Percentiles rank a stretch among this genome's conserved stretches.
Conservation (phyloP, 2,113 vertebrate genomes). For the Tiliqua scincoides region DNA sequence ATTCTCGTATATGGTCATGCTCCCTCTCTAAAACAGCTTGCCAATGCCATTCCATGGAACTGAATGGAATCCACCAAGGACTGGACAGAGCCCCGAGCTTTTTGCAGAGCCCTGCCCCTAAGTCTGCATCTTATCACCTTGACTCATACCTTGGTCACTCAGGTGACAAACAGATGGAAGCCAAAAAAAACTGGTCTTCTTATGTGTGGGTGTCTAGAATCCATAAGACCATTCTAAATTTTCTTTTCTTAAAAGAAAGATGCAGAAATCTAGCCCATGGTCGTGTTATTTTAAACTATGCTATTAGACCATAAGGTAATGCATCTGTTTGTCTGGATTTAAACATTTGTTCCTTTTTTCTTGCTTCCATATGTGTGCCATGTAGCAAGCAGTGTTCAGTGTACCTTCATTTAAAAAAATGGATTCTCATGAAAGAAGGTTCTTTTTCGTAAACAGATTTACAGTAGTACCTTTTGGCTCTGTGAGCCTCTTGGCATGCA, state of each 20-base stretch:
- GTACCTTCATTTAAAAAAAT: neutral
- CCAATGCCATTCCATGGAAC: neutral
- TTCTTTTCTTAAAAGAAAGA: neutral
- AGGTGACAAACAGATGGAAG: neutral
- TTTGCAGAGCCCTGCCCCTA: neutral
- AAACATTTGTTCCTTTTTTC: constrained; percentile 23
- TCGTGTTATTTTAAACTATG: constrained; percentile 22
- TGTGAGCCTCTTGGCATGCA: constrained; percentile 26
- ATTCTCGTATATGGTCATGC: neutral
- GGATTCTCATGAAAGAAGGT: constrained; percentile 3
- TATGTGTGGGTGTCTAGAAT: neutral
- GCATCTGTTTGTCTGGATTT: constrained; percentile 38
- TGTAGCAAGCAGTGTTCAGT: constrained; percentile 12
- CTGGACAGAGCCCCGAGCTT: neutral
- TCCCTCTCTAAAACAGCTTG: neutral
- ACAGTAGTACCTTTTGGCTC: constrained; percentile 30
- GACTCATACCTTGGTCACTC: neutral
- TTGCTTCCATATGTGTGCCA: constrained; percentile 6
- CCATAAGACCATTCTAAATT: neutral
- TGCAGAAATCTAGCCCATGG: constrained; percentile 2
- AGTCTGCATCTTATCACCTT: neutral
- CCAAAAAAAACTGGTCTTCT: neutral
- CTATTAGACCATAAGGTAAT: constrained; percentile 30
- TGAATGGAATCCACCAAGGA: neutral
- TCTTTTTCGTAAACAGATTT: constrained; percentile 46